Percentiles rank a stretch among this genome's conserved stretches.
Evolutionary conservation across 2,888 invertebrate genomes (phyloP).

Genomic region (Pristionchus mayeri): DNA sequence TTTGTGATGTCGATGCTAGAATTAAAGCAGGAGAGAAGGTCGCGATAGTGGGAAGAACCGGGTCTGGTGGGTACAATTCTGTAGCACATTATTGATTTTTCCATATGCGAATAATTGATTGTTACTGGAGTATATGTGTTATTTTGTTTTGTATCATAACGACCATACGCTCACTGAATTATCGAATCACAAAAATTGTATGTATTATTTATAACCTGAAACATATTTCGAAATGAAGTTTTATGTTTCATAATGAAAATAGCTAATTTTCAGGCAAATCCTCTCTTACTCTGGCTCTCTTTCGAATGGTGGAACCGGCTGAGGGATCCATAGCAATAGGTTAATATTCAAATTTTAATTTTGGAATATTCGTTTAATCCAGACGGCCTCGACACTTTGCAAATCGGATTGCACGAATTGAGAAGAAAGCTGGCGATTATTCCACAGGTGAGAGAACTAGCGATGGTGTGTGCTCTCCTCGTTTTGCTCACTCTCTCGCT

Average conservation of each 20-base stretch:
- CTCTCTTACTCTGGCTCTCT: conserved; percentile 28
- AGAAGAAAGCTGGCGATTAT: conserved; percentile 37
- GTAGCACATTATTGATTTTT: background rate
- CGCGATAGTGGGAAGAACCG: conserved; percentile 77
- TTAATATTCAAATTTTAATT: too few species aligned
- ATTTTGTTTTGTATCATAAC: too few species aligned
- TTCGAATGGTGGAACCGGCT: conserved; percentile 30
- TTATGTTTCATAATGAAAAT: background rate
- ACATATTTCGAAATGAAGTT: too few species aligned
- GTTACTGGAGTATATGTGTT: too few species aligned
- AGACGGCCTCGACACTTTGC: conserved; percentile 17
- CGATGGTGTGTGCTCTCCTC: too few species aligned
- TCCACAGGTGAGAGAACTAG: too few species aligned
- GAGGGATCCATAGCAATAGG: background rate
- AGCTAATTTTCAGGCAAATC: conserved; percentile 36
- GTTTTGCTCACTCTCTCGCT: too few species aligned
- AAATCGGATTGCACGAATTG: conserved; percentile 24
- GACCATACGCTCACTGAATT: too few species aligned
- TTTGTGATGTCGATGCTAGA: background rate
- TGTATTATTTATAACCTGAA: too few species aligned
- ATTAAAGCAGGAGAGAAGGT: conserved; percentile 83
- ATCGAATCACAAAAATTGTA: too few species aligned
- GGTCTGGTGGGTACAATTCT: conserved; percentile 64
- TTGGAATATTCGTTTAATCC: background rate
- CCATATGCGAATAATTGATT: background rate